These are phyloP conservation scores for Belgica antarctica DNA, from an alignment of 2,888 invertebrate species.

Conservation along the genomic window DNA sequence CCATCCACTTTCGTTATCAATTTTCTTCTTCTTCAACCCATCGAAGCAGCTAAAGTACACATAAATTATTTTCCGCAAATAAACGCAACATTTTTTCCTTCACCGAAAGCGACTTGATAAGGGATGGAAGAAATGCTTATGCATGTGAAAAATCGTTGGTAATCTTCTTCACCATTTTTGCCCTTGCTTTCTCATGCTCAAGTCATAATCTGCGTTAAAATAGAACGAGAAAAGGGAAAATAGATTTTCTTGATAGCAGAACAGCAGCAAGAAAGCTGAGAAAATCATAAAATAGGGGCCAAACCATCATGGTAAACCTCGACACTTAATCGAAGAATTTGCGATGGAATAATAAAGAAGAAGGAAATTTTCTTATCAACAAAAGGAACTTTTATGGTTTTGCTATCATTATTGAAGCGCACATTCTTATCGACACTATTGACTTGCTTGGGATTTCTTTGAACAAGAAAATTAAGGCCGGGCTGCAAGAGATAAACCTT, in stretches of 20 bases:
- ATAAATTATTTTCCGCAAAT: constrained; percentile 41
- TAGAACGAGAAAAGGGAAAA: constrained; percentile 20
- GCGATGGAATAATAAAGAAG: constrained; percentile 9
- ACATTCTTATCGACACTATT: constrained; percentile 1
- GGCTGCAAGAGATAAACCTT: constrained; percentile 17
- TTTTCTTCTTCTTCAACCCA: constrained; percentile 21
- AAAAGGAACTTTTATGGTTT: constrained; percentile 19
- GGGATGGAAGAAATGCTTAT: constrained; percentile 9
- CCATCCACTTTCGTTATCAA: background rate
- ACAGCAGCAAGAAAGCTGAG: background rate
- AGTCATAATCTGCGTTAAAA: constrained; percentile 6
- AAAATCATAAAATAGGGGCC: constrained; percentile 13
- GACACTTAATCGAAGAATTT: constrained; percentile 26
- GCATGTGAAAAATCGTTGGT: constrained; percentile 13
- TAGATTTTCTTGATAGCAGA: constrained; percentile 20
- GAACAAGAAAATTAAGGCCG: background rate
- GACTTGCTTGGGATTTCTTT: too few species aligned
- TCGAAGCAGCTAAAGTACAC: constrained; percentile 32
- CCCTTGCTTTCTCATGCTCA: background rate
- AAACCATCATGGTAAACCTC: constrained; percentile 21
- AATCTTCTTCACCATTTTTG: constrained; percentile 30
- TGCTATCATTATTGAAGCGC: constrained; percentile 13
- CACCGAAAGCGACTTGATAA: background rate
- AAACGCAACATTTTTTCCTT: constrained; percentile 10
- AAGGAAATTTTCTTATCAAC: constrained; percentile 23